Conservation (phyloP, 2,113 vertebrate species). For the Sisor rabdophorus region DNA sequence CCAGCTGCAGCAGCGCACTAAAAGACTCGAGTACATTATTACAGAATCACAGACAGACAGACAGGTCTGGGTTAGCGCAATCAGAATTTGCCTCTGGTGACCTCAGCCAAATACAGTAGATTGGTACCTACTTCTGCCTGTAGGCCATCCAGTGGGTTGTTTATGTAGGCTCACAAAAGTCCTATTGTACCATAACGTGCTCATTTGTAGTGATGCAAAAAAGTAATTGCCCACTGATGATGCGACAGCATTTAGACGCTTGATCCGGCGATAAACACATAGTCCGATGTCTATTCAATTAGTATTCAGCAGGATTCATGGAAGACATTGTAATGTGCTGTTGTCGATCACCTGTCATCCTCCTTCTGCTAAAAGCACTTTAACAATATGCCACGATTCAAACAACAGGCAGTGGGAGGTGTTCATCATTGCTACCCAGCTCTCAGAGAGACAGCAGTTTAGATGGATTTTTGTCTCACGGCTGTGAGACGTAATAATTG, state of each 20-base stretch:
- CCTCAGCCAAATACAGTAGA: conserved; percentile 13
- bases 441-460: not conserved
- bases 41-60: conserved; percentile 45
- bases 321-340: not conserved
- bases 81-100: conserved; percentile 41
- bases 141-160: not conserved
- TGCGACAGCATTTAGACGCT: conserved; percentile 1
- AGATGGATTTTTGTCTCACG: conserved; percentile 28
- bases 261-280: conserved; percentile 23
- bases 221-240: conserved; percentile 25
- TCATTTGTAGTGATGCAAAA: conserved; percentile 11
- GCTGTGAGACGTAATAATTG: too few species aligned
- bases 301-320: conserved; percentile 6
- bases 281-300: not conserved
- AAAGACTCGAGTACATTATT: conserved; percentile 42
- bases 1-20: conserved; percentile 48
- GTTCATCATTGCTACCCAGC: conserved; percentile 19
- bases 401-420: not conserved
- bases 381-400: conserved; percentile 8
- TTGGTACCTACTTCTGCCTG: conserved; percentile 19
- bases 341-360: conserved; percentile 24
- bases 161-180: not conserved
- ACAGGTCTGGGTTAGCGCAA: conserved; percentile 29
- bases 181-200: not conserved
- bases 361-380: conserved; percentile 4